Evolutionary conservation across 2,113 vertebrate genomes (phyloP), one percentile per base, ranked within the genome.

Genomic region (Cercopithecus mona): DNA sequence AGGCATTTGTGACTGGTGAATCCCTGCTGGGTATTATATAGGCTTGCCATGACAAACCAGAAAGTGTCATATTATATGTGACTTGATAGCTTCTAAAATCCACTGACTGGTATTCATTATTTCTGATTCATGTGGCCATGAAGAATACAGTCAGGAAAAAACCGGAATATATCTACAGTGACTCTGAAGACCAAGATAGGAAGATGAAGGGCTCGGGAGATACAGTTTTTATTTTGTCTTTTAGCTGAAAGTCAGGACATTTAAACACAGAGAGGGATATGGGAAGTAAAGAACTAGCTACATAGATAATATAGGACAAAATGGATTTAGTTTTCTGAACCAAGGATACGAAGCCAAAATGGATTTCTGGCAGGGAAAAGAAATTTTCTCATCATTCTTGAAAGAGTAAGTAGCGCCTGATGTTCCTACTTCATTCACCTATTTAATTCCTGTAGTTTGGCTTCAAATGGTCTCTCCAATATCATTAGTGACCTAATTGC

Each of bases 81-180:
- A 94, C 40, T n/a, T 96, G n/a, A 72, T 23, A 55, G 32, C 8
- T 94, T 88, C 48, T 94, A 76, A 85, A 90, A 70, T 50, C 48
- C 22, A 64, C 40, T 76, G 30, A 59, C 55, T 84, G 50, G 17
- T 35, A 94, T 86, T 92, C 83, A 92, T 84, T 84, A 80, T 76
- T 97, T 93, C 27, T 93, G 81, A 90, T 73, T 78, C 81, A 84
- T 14, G 50, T 94, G 50, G 25, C 20, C 57, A 75, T 27, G 27
- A 72, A 90, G 68, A 92, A 87, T 59, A 90, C 1, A 93, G 9
- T 52, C 38, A 75, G 6, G 1, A 38, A 70, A 88, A 88, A 96
- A 68, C 52, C 8, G 30, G 61, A 89, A 85, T 40, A 40, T 73
- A 40, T 66, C 3, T 78, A 25, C n/a, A 80, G 32, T 82, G 64